A percentile compares a stretch with the other conserved stretches of the same genome.
These are phyloP conservation scores for Lithophane socia DNA, from an alignment of 2,888 invertebrate genomes.

Conservation along the genomic window DNA sequence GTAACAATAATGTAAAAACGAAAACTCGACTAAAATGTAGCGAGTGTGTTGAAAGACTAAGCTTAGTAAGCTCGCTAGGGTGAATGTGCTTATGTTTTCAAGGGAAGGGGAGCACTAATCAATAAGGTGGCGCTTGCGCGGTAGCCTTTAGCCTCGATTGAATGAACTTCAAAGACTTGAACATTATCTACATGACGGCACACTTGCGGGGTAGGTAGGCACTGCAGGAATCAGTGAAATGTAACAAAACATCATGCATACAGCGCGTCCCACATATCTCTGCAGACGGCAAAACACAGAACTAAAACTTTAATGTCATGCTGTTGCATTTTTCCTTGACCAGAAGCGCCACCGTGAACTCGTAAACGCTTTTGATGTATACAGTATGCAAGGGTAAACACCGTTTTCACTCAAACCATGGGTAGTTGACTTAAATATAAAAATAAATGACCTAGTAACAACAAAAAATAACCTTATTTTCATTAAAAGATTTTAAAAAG, in stretches of 20 bases:
- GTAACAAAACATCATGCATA: not conserved
- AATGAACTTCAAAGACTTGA: constrained; percentile 49
- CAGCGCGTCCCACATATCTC: no score
- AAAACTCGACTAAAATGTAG: constrained; percentile 30
- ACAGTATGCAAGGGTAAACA: no score
- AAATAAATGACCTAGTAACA: no score
- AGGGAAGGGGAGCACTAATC: constrained; percentile 63
- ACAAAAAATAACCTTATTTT: no score
- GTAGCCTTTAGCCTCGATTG: not conserved
- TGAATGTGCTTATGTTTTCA: constrained; percentile 3
- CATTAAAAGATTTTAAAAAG: no score
- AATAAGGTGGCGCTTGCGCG: constrained; percentile 74
- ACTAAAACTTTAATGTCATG: no score
- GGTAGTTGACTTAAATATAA: no score
- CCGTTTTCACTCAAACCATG: no score
- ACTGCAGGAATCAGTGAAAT: not conserved
- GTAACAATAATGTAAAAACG: not conserved
- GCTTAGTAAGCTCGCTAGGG: constrained; percentile 7
- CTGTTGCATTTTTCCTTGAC: no score
- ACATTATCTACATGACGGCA: constrained; percentile 31
- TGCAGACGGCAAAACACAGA: no score
- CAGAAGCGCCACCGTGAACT: no score
- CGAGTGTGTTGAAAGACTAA: constrained; percentile 11
- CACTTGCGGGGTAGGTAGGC: not conserved
- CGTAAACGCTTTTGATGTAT: not conserved